These are phyloP conservation scores for Rhagologus leucostigma DNA, from an alignment of 2,113 vertebrate species.

Conservation along the genomic window DNA sequence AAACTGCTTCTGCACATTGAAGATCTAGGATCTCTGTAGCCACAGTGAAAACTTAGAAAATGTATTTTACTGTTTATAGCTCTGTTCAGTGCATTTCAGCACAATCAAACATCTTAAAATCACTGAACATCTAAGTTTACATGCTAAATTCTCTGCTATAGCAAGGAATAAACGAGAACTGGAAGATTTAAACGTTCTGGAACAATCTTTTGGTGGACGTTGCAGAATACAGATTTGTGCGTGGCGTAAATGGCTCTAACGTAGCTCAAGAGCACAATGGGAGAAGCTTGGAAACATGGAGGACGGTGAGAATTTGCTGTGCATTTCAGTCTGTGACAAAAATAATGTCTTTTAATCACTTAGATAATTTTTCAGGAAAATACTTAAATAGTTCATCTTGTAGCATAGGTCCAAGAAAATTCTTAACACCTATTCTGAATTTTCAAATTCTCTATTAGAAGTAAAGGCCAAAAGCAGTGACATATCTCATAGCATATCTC, in stretches of 20 bases:
- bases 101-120: not conserved
- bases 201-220: not conserved
- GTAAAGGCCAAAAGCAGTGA: not conserved
- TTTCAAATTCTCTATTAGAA: not conserved
- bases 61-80: not conserved
- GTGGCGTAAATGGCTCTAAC: not conserved
- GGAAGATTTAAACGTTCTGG: not conserved
- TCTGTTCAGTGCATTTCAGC: not conserved
- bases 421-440: not conserved
- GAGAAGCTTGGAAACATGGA: not conserved
- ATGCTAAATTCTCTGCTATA: not conserved
- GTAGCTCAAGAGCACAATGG: not conserved
- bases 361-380: not conserved
- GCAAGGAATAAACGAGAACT: not conserved
- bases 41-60: not conserved
- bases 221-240: not conserved
- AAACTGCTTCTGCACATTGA: not conserved
- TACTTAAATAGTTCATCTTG: not conserved
- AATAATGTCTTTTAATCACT: not conserved
- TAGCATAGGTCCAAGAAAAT: not conserved
- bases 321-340: not conserved
- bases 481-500: not conserved
- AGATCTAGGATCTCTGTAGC: not conserved
- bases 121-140: not conserved
- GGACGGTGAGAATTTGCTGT: not conserved